phyloP scores from a whole-genome alignment of 2,888 invertebrate genomes.

The Ephialtes manifestator region DNA sequence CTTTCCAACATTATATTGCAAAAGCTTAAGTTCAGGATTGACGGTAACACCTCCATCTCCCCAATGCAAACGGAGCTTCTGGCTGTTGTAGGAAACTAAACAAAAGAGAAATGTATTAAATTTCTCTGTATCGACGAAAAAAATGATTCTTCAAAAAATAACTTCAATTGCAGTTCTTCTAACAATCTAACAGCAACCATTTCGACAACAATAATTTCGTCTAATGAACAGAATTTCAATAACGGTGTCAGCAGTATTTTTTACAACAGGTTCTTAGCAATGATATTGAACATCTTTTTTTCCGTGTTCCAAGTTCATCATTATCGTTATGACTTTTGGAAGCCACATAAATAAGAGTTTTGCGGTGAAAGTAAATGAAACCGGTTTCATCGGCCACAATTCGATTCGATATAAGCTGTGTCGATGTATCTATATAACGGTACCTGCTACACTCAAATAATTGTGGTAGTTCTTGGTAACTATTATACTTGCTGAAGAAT shows the following conservation, averaged over 20 bases:
- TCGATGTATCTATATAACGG: slow-evolving; percentile 22
- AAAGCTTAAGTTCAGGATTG: slow-evolving; percentile 92
- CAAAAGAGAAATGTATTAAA: slow-evolving; percentile 9
- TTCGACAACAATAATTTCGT: too few relatives aligned
- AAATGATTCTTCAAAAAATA: too few relatives aligned
- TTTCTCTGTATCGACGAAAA: background rate
- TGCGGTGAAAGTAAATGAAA: background rate
- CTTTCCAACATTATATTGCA: slow-evolving; percentile 93
- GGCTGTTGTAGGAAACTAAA: slow-evolving; percentile 93
- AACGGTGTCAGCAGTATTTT: too few relatives aligned
- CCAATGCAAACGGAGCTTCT: slow-evolving; percentile 92
- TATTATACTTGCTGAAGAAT: too few relatives aligned
- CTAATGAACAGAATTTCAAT: too few relatives aligned
- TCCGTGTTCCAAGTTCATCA: background rate
- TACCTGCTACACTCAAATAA: background rate
- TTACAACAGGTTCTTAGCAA: too few relatives aligned
- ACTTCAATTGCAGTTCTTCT: too few relatives aligned
- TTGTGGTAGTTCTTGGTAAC: too few relatives aligned
- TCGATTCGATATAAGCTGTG: background rate
- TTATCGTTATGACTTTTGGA: background rate
- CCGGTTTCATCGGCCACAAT: background rate
- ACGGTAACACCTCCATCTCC: slow-evolving; percentile 91
- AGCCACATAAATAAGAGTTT: background rate
- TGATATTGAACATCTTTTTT: background rate
- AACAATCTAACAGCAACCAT: too few relatives aligned